These are phyloP conservation scores for Drosophila sordidula DNA, from an alignment of 2,888 invertebrate genomes.

Conservation along the genomic window DNA sequence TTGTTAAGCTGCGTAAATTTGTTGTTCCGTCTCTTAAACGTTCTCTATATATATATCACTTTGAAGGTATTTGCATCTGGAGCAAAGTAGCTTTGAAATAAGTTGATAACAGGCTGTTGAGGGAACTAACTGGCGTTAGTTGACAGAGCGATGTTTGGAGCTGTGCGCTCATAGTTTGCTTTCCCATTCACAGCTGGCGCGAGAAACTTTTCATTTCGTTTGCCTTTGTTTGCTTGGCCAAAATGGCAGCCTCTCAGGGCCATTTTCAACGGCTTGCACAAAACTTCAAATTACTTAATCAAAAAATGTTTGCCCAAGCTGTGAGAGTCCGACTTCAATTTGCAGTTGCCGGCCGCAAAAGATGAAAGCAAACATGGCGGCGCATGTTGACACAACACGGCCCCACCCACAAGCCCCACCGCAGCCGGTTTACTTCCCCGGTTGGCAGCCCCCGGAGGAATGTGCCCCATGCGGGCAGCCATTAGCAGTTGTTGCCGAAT, in stretches of 20 bases:
- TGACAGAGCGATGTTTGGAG: conserved; percentile 4
- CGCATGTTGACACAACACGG: conserved; percentile 48
- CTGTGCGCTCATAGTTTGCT: conserved; percentile 44
- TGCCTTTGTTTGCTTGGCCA: conserved; percentile 32
- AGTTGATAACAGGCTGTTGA: conserved; percentile 20
- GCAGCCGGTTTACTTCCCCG: background rate
- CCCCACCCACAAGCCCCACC: background rate
- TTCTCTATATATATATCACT: too few species aligned
- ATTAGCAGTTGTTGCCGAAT: conserved; percentile 55
- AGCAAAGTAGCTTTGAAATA: background rate
- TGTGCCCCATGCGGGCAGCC: conserved; percentile 53
- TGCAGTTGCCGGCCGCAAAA: conserved; percentile 55
- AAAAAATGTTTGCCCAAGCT: conserved; percentile 40
- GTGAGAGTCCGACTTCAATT: conserved; percentile 44
- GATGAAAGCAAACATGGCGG: conserved; percentile 61
- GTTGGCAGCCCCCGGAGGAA: background rate
- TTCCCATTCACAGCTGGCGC: conserved; percentile 61
- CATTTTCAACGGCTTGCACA: conserved; percentile 61
- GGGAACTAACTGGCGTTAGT: conserved; percentile 6
- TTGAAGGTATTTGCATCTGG: too few species aligned
- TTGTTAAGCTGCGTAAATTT: too few species aligned
- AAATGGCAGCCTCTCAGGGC: conserved; percentile 28
- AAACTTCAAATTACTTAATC: conserved; percentile 72
- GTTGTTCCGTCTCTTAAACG: too few species aligned
- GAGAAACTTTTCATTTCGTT: conserved; percentile 57